Base-by-base conservation (phyloP, 2,113 vertebrate species). In the Chloropsis cyanopogon region DNA sequence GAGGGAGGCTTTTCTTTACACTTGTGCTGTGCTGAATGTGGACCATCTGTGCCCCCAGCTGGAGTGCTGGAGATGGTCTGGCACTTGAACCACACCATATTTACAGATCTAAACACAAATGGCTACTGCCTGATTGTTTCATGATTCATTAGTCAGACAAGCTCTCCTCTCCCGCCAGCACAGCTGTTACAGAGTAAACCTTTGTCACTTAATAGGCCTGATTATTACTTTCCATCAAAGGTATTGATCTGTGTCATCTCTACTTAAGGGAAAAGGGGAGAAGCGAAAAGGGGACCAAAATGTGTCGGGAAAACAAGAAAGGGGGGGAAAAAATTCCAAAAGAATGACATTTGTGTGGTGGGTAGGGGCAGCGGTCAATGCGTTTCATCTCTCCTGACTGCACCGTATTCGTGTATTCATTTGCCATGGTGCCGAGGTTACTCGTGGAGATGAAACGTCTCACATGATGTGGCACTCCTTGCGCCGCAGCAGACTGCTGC, bases 71-170 rank as follows among this genome's bases (percentile, higher is more conserved):
- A 98, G 98, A 99, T 99, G 99, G 99, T 99, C 99, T 99, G 99
- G 99, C 99, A 99, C 99, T 99, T 99, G 99, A 99, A 99, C 99
- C 98, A 98, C 98, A 99, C 99, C 99, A 99, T 99, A 99, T 99
- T 99, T 99, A 99, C 99, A 99, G 99, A 99, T 99, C 99, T 99
- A 99, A 99, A 99, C 99, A 99, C 99, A 99, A 99, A 99, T 99
- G 99, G 99, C 99, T 99, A 99, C 98, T 99, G 99, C 99, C 99
- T 99, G 99, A 99, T 99, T 99, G 99, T 99, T 99, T 99, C 99
- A 99, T 99, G 99, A 99, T 99, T 99, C 99, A 99, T 99, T 99
- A 99, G 99, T 99, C 99, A 99, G 99, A 99, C 99, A 99, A 99
- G 99, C 98, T 99, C 98, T 98, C 98, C 98, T 99, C 98, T 98